Conservation (phyloP, 2,113 vertebrate genomes). For the Ginglymostoma cirratum region DNA sequence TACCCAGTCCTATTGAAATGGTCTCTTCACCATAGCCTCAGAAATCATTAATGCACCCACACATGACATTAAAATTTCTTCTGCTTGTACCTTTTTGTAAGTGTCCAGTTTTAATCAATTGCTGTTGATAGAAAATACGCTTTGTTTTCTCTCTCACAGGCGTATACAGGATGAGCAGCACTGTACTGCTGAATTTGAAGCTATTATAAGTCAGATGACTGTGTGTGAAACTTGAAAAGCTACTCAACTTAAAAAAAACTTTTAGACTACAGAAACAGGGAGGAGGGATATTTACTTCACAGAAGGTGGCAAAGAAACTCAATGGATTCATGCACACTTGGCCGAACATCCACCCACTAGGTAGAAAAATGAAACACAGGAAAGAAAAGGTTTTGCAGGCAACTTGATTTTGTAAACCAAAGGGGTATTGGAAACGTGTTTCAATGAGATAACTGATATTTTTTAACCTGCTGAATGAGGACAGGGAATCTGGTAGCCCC, state of each 20-base stretch:
- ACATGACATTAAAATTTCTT: background rate
- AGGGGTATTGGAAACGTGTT: background rate
- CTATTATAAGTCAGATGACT: background rate
- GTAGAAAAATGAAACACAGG: background rate
- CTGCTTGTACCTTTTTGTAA: background rate
- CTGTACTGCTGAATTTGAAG: background rate
- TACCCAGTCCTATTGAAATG: background rate
- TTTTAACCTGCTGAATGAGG: background rate
- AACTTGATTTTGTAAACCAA: background rate
- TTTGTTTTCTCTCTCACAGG: background rate
- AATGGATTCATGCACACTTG: background rate
- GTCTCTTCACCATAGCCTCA: background rate
- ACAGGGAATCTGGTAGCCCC: background rate
- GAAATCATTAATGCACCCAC: background rate
- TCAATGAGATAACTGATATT: no score
- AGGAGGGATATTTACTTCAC: background rate
- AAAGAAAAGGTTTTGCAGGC: background rate
- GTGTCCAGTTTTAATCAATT: background rate
- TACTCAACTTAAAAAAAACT: background rate
- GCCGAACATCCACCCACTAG: background rate
- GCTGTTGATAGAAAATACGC: background rate
- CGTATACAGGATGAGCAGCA: background rate
- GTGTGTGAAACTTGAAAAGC: background rate
- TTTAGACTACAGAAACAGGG: background rate
- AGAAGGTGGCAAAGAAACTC: background rate